Evolutionary conservation across 1,140 invertebrate species (phyloP), one percentile per base, ranked within the genome.

Genomic region (Episyrphus balteatus): DNA sequence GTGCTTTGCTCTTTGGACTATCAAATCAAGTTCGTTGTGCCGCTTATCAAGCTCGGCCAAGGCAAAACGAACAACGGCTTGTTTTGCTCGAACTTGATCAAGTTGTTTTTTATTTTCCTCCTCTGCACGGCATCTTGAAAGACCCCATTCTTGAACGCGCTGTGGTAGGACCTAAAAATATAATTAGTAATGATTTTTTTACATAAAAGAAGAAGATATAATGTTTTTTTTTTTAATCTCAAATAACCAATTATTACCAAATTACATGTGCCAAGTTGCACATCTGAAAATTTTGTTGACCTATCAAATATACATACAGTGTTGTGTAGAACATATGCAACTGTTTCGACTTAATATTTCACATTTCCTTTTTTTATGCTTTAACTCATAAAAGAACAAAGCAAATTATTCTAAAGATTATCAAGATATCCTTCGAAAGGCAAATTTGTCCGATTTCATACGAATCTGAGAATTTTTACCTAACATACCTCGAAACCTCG

Each of bases 131-230:
- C 87, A 92, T 0, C 82, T 78, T n/a, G 85, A 86, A n/a, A 89
- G 73, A 32, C 86, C 84, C 92, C 92, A 96, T 59, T 97, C 90
- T 66, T 93, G 89, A 48, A 97, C 85, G n/a, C 92, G 75, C 55
- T 89, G 86, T 0, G 93, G 93, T 14, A 98, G 63, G 7, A 90
- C 81, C n/a, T 7, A 6, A 15, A 12, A 19, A 75, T 86, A 66
- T 8, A 52, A 42, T 39, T 12, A 19, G 13, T 45, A 33, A 49
- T 43, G 17, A 46, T 46, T 46, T 31, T 40, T 40, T 50, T 26
- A 46, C 15, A 58, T n/a, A 50, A 18, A 8, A 36, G 26, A 42
- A 42, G 31, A 12, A 41, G 12, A 39, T 37, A 14, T 1, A 40
- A 48, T 49, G 40, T 47, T 8, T 30, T 6, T 15, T 32, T 5